Evolutionary conservation across 1,140 invertebrate genomes (phyloP), one percentile per base, ranked within the genome.

Genomic region (Pentalonia nigronervosa): DNA sequence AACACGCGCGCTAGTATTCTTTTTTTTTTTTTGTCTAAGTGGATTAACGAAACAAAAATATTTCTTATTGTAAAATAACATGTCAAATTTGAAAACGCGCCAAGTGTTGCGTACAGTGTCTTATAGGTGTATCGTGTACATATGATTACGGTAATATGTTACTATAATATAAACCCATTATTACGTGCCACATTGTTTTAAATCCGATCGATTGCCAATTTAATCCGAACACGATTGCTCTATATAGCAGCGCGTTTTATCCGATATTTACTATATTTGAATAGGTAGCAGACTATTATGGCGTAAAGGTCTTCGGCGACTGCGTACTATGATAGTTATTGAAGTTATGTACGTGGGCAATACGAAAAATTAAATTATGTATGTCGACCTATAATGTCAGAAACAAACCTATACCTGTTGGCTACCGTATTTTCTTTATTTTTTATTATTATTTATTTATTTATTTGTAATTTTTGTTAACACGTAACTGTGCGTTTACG

Each of bases 391-490:
- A 90, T 45, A 89, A 30, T 2, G 53, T 60, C 17, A 50, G n/a
- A 67, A 90, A 67, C 60, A 67, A 41, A 45, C 21, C 34, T 60
- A 23, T 53, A 53, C 50, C 20, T 60, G 53, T 60, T 90, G 45
- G 89, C 89, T 90, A 90, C 89, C 25, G 89, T 90, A 67, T 90
- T 90, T 67, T 36, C 56, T 36, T 90, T 90, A 30, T 34, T 53
- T 11, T 34, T 48, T 50, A n/a, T 48, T 41, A 14, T 89, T 56
- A 23, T 41, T 41, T 89, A 50, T 89, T 53, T 89, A 89, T 56
- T 56, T 89, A 56, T 89, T 89, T 86, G 25, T 88, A 53, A 50
- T 88, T 56, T 89, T 90, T 30, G 89, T 90, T 60, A 60, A 67
- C 41, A 67, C 56, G 56, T 90, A 88, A 88, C 53, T 11, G 11